phyloP scores from a whole-genome alignment of 2,113 vertebrate species.

The Gymnarchus niloticus region DNA sequence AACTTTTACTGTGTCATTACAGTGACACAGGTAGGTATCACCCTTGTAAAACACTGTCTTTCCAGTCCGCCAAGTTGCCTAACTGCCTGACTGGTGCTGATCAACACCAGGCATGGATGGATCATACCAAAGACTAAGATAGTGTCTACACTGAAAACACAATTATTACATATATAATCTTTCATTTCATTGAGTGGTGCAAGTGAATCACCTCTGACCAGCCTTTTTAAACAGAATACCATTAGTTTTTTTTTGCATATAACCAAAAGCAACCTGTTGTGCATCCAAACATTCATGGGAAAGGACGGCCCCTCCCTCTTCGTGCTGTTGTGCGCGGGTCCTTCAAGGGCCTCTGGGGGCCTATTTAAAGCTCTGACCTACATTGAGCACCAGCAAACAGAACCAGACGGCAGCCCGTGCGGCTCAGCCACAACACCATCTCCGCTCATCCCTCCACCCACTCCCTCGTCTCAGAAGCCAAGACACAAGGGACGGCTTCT shows the following conservation, averaged over 20 bases:
- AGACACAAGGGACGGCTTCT: neutral
- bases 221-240: neutral
- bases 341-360: constrained; percentile 15
- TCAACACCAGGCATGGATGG: neutral
- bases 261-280: neutral
- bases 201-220: neutral
- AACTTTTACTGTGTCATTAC: constrained; percentile 54
- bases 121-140: neutral
- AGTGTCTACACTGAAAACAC: neutral
- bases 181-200: neutral
- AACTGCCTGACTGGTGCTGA: neutral
- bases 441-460: neutral
- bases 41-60: neutral
- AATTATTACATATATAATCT: neutral
- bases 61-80: neutral
- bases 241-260: neutral
- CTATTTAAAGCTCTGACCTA: constrained; percentile 42
- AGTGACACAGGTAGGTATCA: too few species aligned
- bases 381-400: constrained; percentile 26
- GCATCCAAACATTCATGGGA: neutral
- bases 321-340: constrained; percentile 18
- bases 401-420: neutral
- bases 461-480: neutral
- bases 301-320: neutral
- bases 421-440: neutral